These are phyloP conservation scores for Dasypolia templi DNA, from an alignment of 2,888 invertebrate genomes.

Conservation along the genomic window DNA sequence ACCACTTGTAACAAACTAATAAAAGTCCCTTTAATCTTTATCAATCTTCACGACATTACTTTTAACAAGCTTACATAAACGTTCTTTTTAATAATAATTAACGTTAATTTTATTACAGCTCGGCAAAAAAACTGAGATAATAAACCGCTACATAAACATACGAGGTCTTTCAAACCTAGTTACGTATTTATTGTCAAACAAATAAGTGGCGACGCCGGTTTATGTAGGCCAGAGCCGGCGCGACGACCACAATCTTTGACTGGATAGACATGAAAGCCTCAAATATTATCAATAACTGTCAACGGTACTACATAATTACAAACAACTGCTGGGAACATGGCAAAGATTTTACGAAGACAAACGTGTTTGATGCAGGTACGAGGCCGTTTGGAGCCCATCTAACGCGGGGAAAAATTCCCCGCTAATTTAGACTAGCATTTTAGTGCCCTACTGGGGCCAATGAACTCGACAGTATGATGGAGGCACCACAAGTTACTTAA, in stretches of 20 bases:
- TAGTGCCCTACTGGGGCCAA: constrained; percentile 35
- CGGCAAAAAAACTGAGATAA: constrained; percentile 64
- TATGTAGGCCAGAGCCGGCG: constrained; percentile 17
- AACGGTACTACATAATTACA: constrained; percentile 60
- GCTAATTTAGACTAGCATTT: constrained; percentile 65
- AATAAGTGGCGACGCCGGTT: constrained; percentile 17
- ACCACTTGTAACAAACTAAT: constrained; percentile 62
- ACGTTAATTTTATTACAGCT: constrained; percentile 67
- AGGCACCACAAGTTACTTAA: constrained; percentile 26
- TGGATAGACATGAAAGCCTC: constrained; percentile 63
- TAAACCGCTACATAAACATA: constrained; percentile 62
- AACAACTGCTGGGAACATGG: constrained; percentile 65
- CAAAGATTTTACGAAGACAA: constrained; percentile 56
- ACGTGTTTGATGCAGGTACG: constrained; percentile 20
- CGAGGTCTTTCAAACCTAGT: constrained; percentile 63
- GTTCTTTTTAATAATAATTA: constrained; percentile 65
- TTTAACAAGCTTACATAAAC: constrained; percentile 66
- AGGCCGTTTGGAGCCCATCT: constrained; percentile 38
- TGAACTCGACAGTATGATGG: constrained; percentile 25
- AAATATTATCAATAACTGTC: constrained; percentile 62
- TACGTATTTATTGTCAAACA: constrained; percentile 60
- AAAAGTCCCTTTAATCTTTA: constrained; percentile 53
- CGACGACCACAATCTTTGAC: constrained; percentile 41
- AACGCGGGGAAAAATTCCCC: constrained; percentile 35
- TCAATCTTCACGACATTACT: constrained; percentile 56